Base-by-base conservation (phyloP, 2,113 vertebrate genomes). In the Archocentrus centrarchus region DNA sequence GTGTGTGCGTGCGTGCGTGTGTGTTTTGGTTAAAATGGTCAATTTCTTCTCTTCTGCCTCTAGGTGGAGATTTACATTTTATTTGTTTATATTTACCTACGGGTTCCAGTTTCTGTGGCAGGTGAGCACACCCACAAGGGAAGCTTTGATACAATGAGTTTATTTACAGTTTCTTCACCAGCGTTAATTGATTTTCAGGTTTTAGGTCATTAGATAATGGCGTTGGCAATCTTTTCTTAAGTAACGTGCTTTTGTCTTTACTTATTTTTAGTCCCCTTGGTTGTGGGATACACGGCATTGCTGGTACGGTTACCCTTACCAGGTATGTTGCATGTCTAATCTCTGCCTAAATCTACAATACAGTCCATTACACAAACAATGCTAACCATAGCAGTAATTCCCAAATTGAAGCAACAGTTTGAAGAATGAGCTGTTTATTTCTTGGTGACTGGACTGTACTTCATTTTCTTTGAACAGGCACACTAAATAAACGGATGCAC, bases 31-130 rank as follows among this genome's bases (percentile, higher is more conserved):
- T 17, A 58, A 47, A 79, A 39, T 15, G 11, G 62, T 2, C 13
- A 80, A 77, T 84, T 35, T 77, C 13, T 47, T 83, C 70, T 96
- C 79, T 58, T 92, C 62, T 88, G 83, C 89, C 77, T 90, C 15
- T 83, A 99, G 98, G 98, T 99, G 98, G 98, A 97, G 97, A 95
- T 97, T 99, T 96, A 97, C 96, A 86, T 99, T 98, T 96, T 99
- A 98, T 96, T 96, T 97, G 91, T 95, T 90, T 95, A 96, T 98
- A 95, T 98, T 99, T 97, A 96, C 90, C 87, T 99, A 98, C 79
- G 98, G 98, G 83, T 86, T 99, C 93, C 95, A 90, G 91, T 98
- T 98, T 95, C 96, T 99, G 68, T 98, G 97, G 97, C 96, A 96
- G 98, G 98, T 99, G 95, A 97, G 97, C 58, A 4, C 13, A 64